These are phyloP conservation scores for Agrochola lychnidis DNA, from an alignment of 2,888 invertebrate species.

Conservation along the genomic window DNA sequence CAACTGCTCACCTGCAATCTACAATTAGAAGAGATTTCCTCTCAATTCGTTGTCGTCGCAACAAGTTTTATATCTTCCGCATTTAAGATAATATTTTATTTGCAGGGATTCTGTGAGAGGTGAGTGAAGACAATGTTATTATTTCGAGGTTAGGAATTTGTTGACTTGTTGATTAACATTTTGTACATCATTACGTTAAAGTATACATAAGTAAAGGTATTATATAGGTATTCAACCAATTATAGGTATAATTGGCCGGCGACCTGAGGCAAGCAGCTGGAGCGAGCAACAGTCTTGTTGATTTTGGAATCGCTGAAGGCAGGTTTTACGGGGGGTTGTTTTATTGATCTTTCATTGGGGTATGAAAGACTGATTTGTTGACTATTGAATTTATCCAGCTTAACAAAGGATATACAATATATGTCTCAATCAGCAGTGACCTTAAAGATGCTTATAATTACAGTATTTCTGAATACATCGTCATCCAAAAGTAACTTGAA, in stretches of 20 bases:
- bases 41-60: conserved; percentile 30
- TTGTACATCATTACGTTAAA: conserved; percentile 19
- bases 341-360: not conserved
- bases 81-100: conserved; percentile 67
- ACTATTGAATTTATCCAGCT: not conserved
- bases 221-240: conserved; percentile 1
- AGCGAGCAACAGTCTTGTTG: not conserved
- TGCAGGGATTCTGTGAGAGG: conserved; percentile 47
- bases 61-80: conserved; percentile 58
- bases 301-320: conserved; percentile 17
- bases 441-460: not conserved
- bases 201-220: not conserved
- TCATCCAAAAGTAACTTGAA: not conserved
- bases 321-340: too few relatives aligned
- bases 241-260: not conserved
- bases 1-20: conserved; percentile 15
- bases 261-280: not conserved
- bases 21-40: conserved; percentile 51
- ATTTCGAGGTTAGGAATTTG: conserved; percentile 50
- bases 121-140: conserved; percentile 36
- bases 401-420: not conserved
- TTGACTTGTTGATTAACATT: conserved; percentile 26
- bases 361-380: not conserved
- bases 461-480: not conserved
- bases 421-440: not conserved